These are phyloP conservation scores for Peromyscus aztecus DNA, from an alignment of 2,797 vertebrate genomes.

Conservation along the genomic window DNA sequence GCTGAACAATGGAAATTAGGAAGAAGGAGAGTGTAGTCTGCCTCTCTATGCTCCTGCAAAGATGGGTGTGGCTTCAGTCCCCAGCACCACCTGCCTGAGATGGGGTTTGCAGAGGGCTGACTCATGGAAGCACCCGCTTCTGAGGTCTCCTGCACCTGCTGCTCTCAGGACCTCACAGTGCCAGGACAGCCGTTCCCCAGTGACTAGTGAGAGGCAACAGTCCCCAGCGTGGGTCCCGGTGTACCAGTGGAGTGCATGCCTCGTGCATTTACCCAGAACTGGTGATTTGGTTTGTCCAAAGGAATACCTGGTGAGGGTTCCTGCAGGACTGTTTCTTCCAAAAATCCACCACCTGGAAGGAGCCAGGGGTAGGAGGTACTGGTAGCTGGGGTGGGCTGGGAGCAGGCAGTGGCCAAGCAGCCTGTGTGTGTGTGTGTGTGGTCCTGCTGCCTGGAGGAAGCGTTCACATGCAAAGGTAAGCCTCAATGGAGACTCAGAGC, in stretches of 20 bases:
- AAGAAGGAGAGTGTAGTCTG: not conserved
- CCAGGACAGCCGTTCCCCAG: slow-evolving; percentile 31
- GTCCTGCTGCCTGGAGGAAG: not conserved
- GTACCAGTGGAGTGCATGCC: not conserved
- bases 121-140: not conserved
- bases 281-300: not conserved
- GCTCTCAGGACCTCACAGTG: not conserved
- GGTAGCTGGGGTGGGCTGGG: not conserved
- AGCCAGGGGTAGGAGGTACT: not conserved
- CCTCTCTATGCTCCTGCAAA: not conserved
- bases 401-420: accelerated
- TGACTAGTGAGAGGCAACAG: slow-evolving; percentile 52
- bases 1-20: not conserved
- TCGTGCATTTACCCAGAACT: not conserved
- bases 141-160: slow-evolving; percentile 17
- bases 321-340: not conserved
- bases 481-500: not conserved
- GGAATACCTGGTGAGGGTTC: not conserved
- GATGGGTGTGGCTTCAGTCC: not conserved
- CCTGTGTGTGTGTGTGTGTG: not conserved
- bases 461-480: not conserved
- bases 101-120: not conserved
- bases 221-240: not conserved
- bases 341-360: not conserved
- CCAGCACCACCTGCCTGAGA: not conserved